Evolutionary conservation across 2,113 vertebrate species (phyloP).

Genomic region (Poeciliopsis retropinna): DNA sequence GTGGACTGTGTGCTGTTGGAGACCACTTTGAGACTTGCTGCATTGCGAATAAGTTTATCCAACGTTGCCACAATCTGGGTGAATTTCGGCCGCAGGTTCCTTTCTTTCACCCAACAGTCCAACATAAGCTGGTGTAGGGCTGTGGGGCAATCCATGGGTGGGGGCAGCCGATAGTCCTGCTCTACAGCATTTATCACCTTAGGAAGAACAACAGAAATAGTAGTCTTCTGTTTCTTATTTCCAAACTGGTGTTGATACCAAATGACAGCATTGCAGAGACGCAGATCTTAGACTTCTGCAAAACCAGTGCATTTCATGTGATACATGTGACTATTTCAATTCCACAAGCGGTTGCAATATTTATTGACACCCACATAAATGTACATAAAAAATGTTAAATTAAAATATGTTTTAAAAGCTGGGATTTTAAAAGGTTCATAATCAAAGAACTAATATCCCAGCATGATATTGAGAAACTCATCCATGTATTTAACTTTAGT

Average conservation of each 20-base stretch:
- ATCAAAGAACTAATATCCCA: neutral
- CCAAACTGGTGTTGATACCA: neutral
- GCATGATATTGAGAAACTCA: no score
- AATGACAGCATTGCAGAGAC: neutral
- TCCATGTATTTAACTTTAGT: no score
- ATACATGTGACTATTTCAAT: no score
- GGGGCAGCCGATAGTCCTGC: constrained; percentile 96
- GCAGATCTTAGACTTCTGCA: no score
- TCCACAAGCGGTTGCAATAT: no score
- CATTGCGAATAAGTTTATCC: constrained; percentile 98
- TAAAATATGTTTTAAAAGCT: neutral
- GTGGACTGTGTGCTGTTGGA: constrained; percentile 91
- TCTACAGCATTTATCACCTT: constrained; percentile 98
- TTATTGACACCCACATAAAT: no score
- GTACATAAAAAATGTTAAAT: no score
- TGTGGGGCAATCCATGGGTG: constrained; percentile 98
- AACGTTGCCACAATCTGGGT: constrained; percentile 96
- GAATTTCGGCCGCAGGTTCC: constrained; percentile 97
- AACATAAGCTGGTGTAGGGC: constrained; percentile 97
- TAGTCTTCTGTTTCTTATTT: constrained; percentile 19
- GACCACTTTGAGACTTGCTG: constrained; percentile 97
- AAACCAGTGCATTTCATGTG: no score
- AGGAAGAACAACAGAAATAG: constrained; percentile 32
- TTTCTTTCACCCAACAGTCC: constrained; percentile 98
- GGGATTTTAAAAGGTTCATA: neutral